phyloP scores from a whole-genome alignment of 2,888 invertebrate genomes.

The Camponotus fellah region DNA sequence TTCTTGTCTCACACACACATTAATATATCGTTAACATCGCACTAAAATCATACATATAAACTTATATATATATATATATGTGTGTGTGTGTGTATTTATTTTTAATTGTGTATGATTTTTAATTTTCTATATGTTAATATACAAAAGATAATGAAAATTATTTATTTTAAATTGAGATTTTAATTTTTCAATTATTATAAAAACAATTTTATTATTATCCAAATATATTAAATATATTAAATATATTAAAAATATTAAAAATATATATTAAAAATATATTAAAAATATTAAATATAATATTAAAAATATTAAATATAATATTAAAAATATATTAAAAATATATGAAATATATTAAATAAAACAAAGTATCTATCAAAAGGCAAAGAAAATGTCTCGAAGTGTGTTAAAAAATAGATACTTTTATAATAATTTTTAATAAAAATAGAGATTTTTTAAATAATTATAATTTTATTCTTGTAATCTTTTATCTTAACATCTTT shows the following conservation, averaged over 20 bases:
- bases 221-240: slow-evolving; percentile 12
- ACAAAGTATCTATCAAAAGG: not conserved
- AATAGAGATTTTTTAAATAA: not conserved
- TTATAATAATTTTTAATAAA: not conserved
- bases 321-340: too few relatives aligned
- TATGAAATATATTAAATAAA: slow-evolving; percentile 7
- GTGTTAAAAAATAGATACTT: not conserved
- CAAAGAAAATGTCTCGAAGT: not conserved
- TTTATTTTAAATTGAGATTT: not conserved
- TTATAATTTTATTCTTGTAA: not conserved
- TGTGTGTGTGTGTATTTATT: not conserved
- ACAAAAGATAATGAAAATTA: slow-evolving; percentile 1
- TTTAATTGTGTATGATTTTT: not conserved
- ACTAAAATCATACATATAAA: not conserved
- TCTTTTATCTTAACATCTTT: not conserved
- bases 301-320: too few relatives aligned
- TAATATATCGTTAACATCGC: too few relatives aligned
- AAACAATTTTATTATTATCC: not conserved
- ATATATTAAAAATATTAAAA: too few relatives aligned
- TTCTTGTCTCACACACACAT: not conserved
- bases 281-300: too few relatives aligned
- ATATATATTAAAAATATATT: too few relatives aligned
- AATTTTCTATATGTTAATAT: not conserved
- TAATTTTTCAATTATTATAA: not conserved
- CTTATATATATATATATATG: not conserved